These are phyloP conservation scores for Allygus modestus DNA, from an alignment of 2,888 invertebrate species.

Conservation along the genomic window DNA sequence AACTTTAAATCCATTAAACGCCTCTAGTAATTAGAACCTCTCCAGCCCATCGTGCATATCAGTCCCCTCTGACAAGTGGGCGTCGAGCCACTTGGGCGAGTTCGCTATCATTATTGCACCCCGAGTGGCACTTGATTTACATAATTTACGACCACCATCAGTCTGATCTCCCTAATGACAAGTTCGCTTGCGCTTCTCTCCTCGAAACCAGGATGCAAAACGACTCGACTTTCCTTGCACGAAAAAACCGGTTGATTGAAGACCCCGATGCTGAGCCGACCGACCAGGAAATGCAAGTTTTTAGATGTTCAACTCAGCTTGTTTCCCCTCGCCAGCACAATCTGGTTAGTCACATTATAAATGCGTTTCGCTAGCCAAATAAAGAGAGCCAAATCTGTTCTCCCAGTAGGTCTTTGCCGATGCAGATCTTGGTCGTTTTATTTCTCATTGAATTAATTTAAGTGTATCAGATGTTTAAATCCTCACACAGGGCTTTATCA, in stretches of 20 bases:
- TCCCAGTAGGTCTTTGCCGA: neutral
- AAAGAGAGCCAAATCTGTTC: neutral
- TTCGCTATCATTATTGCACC: neutral
- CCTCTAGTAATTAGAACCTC: no score
- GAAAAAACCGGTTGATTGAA: neutral
- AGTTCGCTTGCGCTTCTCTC: slow-evolving; percentile 1
- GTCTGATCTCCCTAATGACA: slow-evolving; percentile 1
- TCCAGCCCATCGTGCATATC: no score
- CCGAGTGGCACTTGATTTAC: slow-evolving; percentile 16
- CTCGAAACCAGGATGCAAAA: slow-evolving; percentile 37
- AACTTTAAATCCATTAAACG: no score
- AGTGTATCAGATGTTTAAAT: no score
- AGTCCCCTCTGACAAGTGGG: no score
- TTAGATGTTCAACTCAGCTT: neutral
- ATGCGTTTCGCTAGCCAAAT: neutral
- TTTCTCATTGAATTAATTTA: no score
- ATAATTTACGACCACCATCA: slow-evolving; percentile 32
- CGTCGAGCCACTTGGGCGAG: neutral
- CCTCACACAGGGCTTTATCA: no score
- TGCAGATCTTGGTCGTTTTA: no score
- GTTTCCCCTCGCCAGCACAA: neutral
- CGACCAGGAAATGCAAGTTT: slow-evolving; percentile 1
- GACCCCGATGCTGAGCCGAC: neutral
- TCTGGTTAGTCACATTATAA: neutral
- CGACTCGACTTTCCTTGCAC: slow-evolving; percentile 29